Base-by-base conservation (phyloP, 2,888 invertebrate genomes). In the Drosophila maculinotata region DNA sequence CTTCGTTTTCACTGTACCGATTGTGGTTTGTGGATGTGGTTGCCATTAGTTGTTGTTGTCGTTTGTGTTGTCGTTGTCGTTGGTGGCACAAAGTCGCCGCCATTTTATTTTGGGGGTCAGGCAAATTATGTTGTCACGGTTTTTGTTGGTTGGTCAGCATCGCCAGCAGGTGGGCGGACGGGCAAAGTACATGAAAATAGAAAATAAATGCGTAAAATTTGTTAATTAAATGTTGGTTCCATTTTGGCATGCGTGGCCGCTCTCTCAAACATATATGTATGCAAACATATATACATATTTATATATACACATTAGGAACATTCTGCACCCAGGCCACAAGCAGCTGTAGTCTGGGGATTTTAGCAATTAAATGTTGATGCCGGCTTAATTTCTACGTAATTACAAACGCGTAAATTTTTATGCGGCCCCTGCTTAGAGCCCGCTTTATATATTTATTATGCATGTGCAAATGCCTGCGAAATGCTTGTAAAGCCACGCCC, bases 1-100 rank as follows among this genome's bases (percentile, higher is more conserved):
- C 90, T 95, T 94, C 75, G 96, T 94, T 86, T 95, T 94, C 67
- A 95, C 96, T 93, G 86, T 59, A 25, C 59, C 69, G 57, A 53
- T 59, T 69, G 63, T 57, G 73, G 59, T 44, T 56, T 53, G 62
- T 39, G 41, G 48, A 59, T 76, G 57, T 57, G 59, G 59, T 69
- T 54, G 53, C 23, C 49, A 63, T 68, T 51, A 51, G 69, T 69
- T 23, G 58, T 66, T 52, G 36, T 67, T 44, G 28, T 42, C n/a
- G 28, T 49, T 39, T 52, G 64, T 57, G 39, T 45, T 51, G 30
- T 49, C 51, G 38, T 28, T 14, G 26, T 42, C 6, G 42, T 48
- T 31, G 30, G 48, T 36, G 28, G 57, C 30, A 42, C 47, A 52
- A 57, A 56, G 71, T 57, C 45, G 42, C 20, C 59, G 51, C 35